Evolutionary conservation across 2,888 invertebrate species (phyloP).

Genomic region (Autographa gamma): DNA sequence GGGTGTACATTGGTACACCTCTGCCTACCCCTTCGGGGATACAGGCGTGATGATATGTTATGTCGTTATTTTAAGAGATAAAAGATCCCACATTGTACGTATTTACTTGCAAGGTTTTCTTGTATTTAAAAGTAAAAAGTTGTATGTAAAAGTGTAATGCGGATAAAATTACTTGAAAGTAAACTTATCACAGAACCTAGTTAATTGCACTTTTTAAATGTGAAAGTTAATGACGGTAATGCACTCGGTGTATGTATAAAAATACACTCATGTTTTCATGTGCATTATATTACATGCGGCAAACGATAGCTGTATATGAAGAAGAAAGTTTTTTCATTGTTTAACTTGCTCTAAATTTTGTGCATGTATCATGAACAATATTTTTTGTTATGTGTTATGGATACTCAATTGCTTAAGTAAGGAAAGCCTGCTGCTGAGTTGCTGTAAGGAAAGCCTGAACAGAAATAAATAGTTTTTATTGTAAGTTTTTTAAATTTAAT

Average conservation of each 20-base stretch:
- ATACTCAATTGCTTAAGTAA: no score
- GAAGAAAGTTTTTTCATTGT: conserved; percentile 29
- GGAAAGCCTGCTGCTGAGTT: no score
- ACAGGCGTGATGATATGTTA: no score
- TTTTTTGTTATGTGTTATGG: neutral
- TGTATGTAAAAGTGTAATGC: neutral
- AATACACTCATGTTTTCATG: conserved; percentile 19
- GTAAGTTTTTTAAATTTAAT: no score
- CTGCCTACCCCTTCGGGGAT: no score
- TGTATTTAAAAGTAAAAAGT: no score
- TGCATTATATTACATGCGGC: conserved; percentile 36
- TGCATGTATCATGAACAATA: conserved; percentile 25
- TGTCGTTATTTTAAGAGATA: no score
- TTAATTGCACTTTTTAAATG: conserved; percentile 7
- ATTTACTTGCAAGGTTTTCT: no score
- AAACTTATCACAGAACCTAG: neutral
- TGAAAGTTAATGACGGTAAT: conserved; percentile 28
- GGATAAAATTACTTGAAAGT: neutral
- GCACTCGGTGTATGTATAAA: conserved; percentile 22
- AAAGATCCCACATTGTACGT: no score
- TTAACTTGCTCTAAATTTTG: conserved; percentile 1
- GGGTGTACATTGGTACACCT: no score
- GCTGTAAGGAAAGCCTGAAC: no score
- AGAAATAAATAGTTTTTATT: no score
- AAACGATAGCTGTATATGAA: conserved; percentile 12